Evolutionary conservation across 2,113 vertebrate genomes (phyloP).

Genomic region (Pterophyllum scalare): DNA sequence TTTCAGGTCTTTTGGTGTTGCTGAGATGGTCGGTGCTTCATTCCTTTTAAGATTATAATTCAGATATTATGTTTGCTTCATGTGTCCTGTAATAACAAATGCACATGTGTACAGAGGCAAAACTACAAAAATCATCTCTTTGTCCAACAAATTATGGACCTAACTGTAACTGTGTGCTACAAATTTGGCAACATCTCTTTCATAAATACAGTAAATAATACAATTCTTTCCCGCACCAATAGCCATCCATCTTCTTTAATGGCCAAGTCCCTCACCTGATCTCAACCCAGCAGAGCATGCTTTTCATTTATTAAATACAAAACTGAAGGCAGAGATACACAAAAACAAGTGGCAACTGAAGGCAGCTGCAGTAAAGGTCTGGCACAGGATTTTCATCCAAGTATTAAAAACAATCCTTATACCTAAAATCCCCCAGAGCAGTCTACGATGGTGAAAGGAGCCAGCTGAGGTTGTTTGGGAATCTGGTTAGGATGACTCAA

Average conservation of each 20-base stretch:
- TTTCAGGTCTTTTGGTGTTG: background rate
- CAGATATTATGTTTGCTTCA: background rate
- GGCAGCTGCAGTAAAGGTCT: too few species aligned
- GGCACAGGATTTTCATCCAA: too few species aligned
- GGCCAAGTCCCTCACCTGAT: background rate
- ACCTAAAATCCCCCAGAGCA: too few species aligned
- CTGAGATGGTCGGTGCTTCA: background rate
- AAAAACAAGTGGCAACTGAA: background rate
- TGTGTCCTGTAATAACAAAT: background rate
- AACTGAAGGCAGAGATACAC: background rate
- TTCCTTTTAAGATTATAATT: background rate
- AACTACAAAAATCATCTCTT: too few species aligned
- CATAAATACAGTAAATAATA: accelerated
- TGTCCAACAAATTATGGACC: too few species aligned
- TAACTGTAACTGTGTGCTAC: too few species aligned
- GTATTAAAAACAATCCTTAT: too few species aligned
- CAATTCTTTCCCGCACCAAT: background rate
- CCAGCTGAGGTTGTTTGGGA: too few species aligned
- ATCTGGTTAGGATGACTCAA: too few species aligned
- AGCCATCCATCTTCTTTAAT: accelerated
- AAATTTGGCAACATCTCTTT: background rate
- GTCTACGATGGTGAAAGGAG: too few species aligned
- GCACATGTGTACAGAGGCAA: too few species aligned
- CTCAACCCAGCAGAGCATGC: background rate
- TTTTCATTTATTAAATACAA: background rate